Evolutionary conservation across 2,113 vertebrate species (phyloP).

Genomic region (Saccopteryx leptura): DNA sequence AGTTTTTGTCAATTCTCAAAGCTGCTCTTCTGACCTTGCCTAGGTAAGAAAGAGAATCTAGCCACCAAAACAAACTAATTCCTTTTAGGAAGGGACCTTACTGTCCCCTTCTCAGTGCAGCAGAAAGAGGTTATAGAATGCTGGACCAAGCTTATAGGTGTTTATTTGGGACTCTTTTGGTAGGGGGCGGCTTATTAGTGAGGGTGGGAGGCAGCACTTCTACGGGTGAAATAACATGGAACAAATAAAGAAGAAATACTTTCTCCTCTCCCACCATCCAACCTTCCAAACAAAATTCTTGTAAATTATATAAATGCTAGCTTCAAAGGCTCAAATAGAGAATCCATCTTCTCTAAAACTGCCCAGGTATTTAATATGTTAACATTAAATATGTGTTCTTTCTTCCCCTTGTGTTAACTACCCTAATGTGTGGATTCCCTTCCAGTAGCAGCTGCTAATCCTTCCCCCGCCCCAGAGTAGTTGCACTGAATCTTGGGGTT

Average conservation of each 20-base stretch:
- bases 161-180: neutral
- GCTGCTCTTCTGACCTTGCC: neutral
- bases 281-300: neutral
- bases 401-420: neutral
- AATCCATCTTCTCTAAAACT: neutral
- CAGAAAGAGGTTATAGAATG: neutral
- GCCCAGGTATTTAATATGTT: slow-evolving; percentile 12
- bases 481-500: neutral
- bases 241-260: neutral
- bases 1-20: neutral
- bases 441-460: neutral
- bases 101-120: neutral
- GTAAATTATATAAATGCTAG: neutral
- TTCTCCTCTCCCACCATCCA: neutral
- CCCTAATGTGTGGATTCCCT: neutral
- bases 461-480: neutral
- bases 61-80: neutral
- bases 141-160: neutral
- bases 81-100: neutral
- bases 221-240: neutral
- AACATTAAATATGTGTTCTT: neutral
- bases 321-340: neutral
- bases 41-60: neutral
- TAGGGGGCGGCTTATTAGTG: neutral
- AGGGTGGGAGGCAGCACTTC: neutral